These are phyloP conservation scores for Drosophila lacteicornis DNA, from an alignment of 1,140 invertebrate genomes.

Conservation along the genomic window DNA sequence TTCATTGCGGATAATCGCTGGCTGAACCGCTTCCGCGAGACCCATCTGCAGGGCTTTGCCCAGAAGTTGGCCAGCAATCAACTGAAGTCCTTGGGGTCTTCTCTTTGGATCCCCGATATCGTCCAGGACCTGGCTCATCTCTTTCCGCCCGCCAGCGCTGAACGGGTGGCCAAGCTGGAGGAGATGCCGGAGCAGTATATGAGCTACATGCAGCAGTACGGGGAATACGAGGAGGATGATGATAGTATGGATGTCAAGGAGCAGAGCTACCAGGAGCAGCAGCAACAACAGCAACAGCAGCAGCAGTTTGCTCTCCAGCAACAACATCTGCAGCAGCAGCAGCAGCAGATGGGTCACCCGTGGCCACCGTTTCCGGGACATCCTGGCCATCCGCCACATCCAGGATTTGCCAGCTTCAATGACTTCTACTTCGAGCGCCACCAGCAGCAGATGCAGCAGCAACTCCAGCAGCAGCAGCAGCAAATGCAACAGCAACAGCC, in stretches of 20 bases:
- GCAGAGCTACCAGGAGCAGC: constrained; percentile 72
- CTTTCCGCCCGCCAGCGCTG: constrained; percentile 76
- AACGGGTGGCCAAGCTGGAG: constrained; percentile 77
- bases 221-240: constrained; percentile 79
- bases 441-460: constrained; percentile 68
- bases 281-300: constrained; percentile 66
- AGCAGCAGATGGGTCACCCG: constrained; percentile 52
- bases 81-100: constrained; percentile 71
- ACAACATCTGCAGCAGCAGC: constrained; percentile 63
- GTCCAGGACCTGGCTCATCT: constrained; percentile 76
- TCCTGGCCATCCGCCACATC: constrained; percentile 55
- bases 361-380: constrained; percentile 63
- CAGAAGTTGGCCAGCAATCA: constrained; percentile 79
- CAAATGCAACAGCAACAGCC: constrained; percentile 38
- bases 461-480: constrained; percentile 62
- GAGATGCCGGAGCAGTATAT: constrained; percentile 81
- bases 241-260: constrained; percentile 76
- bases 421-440: constrained; percentile 74
- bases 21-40: constrained; percentile 80
- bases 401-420: constrained; percentile 63
- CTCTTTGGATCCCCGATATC: constrained; percentile 78
- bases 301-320: constrained; percentile 67
- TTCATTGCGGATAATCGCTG: constrained; percentile 81
- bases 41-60: constrained; percentile 77
- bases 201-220: constrained; percentile 81